phyloP scores from a whole-genome alignment of 2,113 vertebrate genomes.

The Vicugna pacos region DNA sequence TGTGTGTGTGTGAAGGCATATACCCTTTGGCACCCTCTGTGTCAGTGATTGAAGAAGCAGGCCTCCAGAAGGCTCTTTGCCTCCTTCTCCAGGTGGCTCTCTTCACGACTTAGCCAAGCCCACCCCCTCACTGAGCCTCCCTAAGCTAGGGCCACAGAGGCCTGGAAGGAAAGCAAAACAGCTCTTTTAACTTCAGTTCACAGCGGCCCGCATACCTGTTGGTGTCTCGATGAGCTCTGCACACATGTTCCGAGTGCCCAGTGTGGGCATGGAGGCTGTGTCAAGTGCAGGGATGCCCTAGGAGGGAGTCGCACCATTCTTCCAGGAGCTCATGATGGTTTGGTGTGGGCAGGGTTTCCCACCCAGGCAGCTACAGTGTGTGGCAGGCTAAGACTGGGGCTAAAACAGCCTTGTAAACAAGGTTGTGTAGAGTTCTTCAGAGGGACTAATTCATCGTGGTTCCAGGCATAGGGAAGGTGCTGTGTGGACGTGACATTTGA shows the following conservation, averaged over 20 bases:
- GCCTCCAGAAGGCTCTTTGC: neutral
- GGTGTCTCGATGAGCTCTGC: neutral
- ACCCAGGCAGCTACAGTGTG: neutral
- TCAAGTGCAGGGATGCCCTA: neutral
- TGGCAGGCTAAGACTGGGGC: neutral
- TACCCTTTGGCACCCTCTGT: neutral
- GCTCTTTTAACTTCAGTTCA: neutral
- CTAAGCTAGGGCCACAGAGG: neutral
- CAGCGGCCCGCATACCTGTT: neutral
- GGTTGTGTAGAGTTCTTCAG: neutral
- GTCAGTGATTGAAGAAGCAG: neutral
- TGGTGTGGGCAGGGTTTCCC: neutral
- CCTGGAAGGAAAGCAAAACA: neutral
- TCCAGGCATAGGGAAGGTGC: neutral
- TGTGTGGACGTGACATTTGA: neutral
- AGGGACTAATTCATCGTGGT: neutral
- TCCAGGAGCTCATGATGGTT: neutral
- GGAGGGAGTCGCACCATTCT: neutral
- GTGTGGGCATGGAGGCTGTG: accelerated
- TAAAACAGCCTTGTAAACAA: neutral
- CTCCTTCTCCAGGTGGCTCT: neutral
- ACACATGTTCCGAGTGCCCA: neutral
- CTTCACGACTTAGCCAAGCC: neutral
- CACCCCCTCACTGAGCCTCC: neutral
- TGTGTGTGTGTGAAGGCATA: neutral